Percentiles rank a stretch among this genome's conserved stretches.
Evolutionary conservation across 1,140 invertebrate genomes (phyloP).

Genomic region (Brachionus sp.): DNA sequence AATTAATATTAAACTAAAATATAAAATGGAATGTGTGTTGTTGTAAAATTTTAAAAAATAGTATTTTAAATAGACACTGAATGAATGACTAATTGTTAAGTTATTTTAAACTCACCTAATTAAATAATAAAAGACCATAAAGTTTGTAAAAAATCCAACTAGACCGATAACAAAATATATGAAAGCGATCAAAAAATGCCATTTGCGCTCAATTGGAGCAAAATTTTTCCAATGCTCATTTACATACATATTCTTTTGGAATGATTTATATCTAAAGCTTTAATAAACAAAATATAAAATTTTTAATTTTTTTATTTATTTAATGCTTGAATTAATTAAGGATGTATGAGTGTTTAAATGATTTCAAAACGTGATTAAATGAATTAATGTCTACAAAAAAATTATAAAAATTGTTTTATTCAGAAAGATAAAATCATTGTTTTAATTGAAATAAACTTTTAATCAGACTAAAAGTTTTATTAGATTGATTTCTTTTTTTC

Average conservation of each 20-base stretch:
- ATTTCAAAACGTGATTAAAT: neutral
- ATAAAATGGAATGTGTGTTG: too few relatives aligned
- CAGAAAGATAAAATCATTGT: neutral
- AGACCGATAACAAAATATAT: neutral
- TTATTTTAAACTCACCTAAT: neutral
- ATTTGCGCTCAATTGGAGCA: conserved; percentile 11
- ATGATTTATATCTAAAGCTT: neutral
- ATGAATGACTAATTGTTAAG: neutral
- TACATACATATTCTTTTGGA: conserved; percentile 14
- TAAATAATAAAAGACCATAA: conserved; percentile 32
- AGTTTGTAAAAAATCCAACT: conserved; percentile 13
- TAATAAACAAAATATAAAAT: neutral
- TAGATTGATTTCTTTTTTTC: too few relatives aligned
- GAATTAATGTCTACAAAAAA: too few relatives aligned
- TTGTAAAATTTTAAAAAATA: too few relatives aligned
- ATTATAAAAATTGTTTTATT: neutral
- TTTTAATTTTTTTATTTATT: neutral
- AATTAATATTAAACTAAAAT: too few relatives aligned
- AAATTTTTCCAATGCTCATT: conserved; percentile 34
- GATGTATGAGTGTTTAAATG: neutral
- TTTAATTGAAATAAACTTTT: neutral
- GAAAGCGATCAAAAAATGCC: conserved; percentile 25
- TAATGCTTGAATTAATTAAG: neutral
- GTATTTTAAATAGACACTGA: too few relatives aligned
- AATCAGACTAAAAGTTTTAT: too few relatives aligned